Evolutionary conservation across 2,888 invertebrate genomes (phyloP).

Genomic region (Tenthredo livida): DNA sequence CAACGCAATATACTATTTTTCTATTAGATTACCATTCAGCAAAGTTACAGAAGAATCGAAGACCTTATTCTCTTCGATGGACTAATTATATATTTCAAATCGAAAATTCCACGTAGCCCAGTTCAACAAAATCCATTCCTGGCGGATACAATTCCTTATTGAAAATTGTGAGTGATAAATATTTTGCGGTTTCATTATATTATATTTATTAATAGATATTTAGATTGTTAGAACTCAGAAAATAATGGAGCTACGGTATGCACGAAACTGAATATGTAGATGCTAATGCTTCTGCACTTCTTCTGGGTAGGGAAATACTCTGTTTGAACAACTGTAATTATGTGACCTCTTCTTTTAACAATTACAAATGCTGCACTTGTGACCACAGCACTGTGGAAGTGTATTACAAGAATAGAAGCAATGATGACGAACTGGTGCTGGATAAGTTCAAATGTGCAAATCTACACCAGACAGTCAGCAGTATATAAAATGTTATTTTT

Average conservation of each 20-base stretch:
- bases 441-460: not conserved
- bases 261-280: not conserved
- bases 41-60: not conserved
- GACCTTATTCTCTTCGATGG: not conserved
- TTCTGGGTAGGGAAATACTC: not conserved
- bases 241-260: not conserved
- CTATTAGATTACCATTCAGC: not conserved
- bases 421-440: not conserved
- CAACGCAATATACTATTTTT: too few relatives aligned
- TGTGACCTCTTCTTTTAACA: not conserved
- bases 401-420: not conserved
- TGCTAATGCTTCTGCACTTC: not conserved
- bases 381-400: not conserved
- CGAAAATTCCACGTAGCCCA: too few relatives aligned
- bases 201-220: not conserved
- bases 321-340: not conserved
- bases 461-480: not conserved
- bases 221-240: not conserved
- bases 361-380: not conserved
- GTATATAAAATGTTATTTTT: not conserved
- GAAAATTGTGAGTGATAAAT: not conserved
- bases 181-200: constrained; percentile 29
- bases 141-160: constrained; percentile 6
- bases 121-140: not conserved
- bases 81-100: not conserved